Conservation (phyloP, 2,113 vertebrate species). For the Chaenogobius annularis region DNA sequence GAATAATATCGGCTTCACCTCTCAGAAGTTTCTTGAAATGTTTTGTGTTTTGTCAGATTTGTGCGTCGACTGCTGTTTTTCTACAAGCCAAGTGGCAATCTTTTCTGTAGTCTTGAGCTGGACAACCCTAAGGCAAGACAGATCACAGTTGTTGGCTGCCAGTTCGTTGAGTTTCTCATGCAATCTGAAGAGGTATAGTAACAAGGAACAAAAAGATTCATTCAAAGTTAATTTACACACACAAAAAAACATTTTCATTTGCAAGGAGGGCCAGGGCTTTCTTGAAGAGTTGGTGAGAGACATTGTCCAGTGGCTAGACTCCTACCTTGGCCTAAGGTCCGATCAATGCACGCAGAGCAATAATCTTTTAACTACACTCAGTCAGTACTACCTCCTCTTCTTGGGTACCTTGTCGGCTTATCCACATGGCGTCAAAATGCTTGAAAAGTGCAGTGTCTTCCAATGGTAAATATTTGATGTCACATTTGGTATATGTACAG, state of each 20-base stretch:
- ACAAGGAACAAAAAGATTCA: conserved; percentile 17
- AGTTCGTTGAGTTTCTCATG: conserved; percentile 85
- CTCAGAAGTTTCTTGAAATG: background rate
- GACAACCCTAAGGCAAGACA: conserved; percentile 82
- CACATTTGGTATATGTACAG: background rate
- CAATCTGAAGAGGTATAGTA: conserved; percentile 82
- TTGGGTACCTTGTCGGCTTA: conserved; percentile 82
- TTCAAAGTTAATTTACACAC: background rate
- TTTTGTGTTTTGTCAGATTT: conserved; percentile 70
- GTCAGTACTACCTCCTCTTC: conserved; percentile 89
- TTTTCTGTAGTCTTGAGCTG: conserved; percentile 82
- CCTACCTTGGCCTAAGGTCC: conserved; percentile 80
- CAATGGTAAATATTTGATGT: conserved; percentile 79
- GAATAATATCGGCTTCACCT: background rate
- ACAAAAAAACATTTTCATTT: background rate
- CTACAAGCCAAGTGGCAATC: conserved; percentile 86
- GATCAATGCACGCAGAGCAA: conserved; percentile 77
- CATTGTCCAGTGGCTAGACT: conserved; percentile 83
- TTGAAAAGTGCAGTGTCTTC: conserved; percentile 88
- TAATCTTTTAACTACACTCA: conserved; percentile 79
- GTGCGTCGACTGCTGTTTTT: conserved; percentile 85
- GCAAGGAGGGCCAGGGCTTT: conserved; percentile 84
- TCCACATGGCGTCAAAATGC: conserved; percentile 60
- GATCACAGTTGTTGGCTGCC: conserved; percentile 82
- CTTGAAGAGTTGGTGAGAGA: conserved; percentile 87